A percentile compares a stretch with the other conserved stretches of the same genome.
Evolutionary conservation across 2,888 invertebrate species (phyloP).

Genomic region (Philaethria dido): DNA sequence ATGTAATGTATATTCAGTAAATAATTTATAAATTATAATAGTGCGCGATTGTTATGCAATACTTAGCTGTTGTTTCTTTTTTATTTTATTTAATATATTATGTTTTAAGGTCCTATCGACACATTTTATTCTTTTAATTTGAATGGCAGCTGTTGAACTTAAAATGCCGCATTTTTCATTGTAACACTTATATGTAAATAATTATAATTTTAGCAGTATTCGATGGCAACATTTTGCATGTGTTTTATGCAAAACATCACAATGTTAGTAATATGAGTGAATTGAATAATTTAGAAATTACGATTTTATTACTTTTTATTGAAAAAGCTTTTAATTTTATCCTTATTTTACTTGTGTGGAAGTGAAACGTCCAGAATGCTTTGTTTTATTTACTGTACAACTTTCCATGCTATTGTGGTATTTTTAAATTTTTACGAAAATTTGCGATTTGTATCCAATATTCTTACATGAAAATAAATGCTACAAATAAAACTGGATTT

Average conservation of each 20-base stretch:
- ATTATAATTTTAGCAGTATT: constrained; percentile 46
- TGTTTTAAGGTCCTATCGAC: constrained; percentile 44
- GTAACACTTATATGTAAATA: constrained; percentile 42
- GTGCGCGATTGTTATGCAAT: constrained; percentile 69
- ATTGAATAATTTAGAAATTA: constrained; percentile 67
- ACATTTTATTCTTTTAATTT: constrained; percentile 36
- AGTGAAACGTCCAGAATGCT: constrained; percentile 55
- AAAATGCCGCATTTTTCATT: constrained; percentile 33
- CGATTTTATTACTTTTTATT: constrained; percentile 60
- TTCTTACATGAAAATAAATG: constrained; percentile 78
- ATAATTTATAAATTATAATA: constrained; percentile 69
- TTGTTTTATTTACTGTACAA: constrained; percentile 74
- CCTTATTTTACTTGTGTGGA: constrained; percentile 50
- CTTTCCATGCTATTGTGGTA: constrained; percentile 68
- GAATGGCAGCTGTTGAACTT: constrained; percentile 44
- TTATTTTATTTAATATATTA: constrained; percentile 56
- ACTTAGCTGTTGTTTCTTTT: constrained; percentile 60
- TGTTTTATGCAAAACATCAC: constrained; percentile 64
- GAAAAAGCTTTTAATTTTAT: constrained; percentile 46
- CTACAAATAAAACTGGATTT: constrained; percentile 55
- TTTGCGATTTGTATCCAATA: constrained; percentile 76
- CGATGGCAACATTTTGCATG: constrained; percentile 41
- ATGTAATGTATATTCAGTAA: constrained; percentile 75
- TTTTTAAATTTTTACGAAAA: constrained; percentile 79
- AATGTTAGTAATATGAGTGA: constrained; percentile 67